Evolutionary conservation across 2,113 vertebrate genomes (phyloP), one percentile per base, ranked within the genome.

Genomic region (Apeltes quadracus): DNA sequence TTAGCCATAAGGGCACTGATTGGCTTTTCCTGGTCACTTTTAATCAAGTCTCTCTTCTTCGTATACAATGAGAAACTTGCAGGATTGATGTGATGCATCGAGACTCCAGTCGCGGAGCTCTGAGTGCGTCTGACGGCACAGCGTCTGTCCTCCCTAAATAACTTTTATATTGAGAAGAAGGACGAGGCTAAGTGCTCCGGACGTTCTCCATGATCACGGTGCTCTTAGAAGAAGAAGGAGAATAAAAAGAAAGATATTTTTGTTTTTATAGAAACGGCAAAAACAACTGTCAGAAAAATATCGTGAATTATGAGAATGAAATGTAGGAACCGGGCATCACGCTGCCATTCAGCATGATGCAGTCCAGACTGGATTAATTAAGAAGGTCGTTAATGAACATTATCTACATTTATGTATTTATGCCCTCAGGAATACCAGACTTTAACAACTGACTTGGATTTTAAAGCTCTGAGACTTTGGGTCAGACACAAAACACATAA

Each of bases 101-200:
- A 55, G 51, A 8, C 25, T 64, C 44, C 29, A 9, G 44, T 8
- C 20, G 20, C 44, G 29, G 39, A 9, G 18, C 16, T 29, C 22
- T 15, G 11, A 16, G 32, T 38, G 27, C 44, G 14, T 64, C 62
- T 64, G 18, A 64, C 14, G 34, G 50, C 15, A 27, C 64, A 29
- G 29, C 1, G n/a, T 43, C n/a, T 29, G 65, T 43, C 32, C 53
- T 65, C 29, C 3, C 7, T 64, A 48, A 54, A 67, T 66, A 54
- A 10, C 20, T 65, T 18, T 32, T 29, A 55, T 27, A 68, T 3
- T 10, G 38, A 54, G 14, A 14, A 41, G 34, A 20, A 54, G 18
- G 10, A 41, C 23, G 15, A 67, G 34, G 32, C 18, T 68, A 55
- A 55, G 65, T 56, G 53, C 65, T 68, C 36, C n/a, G 1, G 48